These are phyloP conservation scores for Drosophila conformis DNA, from an alignment of 2,888 invertebrate species.

Conservation along the genomic window DNA sequence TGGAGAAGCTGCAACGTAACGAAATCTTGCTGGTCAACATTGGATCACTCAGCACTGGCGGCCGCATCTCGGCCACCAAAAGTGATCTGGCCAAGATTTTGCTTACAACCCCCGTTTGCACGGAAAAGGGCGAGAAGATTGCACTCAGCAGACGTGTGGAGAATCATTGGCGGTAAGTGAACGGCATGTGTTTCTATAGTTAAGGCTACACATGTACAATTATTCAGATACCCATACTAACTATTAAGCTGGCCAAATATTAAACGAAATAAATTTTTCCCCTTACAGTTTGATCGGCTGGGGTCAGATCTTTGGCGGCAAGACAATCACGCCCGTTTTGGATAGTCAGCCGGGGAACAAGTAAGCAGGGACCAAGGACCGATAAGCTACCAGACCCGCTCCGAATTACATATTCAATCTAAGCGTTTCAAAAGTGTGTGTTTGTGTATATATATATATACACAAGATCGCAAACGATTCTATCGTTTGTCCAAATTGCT, in stretches of 20 bases:
- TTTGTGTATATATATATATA: conserved; percentile 32
- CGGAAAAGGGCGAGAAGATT: conserved; percentile 99
- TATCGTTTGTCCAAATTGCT: conserved; percentile 38
- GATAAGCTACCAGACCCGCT: conserved; percentile 39
- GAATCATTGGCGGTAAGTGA: conserved; percentile 97
- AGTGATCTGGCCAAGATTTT: conserved; percentile 99
- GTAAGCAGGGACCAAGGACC: conserved; percentile 39
- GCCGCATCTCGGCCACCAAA: conserved; percentile 96
- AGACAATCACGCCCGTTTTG: conserved; percentile 93
- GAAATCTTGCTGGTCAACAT: conserved; percentile 99
- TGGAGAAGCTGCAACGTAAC: conserved; percentile 94
- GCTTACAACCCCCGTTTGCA: conserved; percentile 98
- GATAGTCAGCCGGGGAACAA: conserved; percentile 73
- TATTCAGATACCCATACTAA: neutral
- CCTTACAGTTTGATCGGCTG: conserved; percentile 96
- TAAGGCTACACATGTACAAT: no score
- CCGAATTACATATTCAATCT: conserved; percentile 46
- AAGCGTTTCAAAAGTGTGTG: conserved; percentile 48
- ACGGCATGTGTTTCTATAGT: neutral
- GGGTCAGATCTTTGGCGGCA: conserved; percentile 99
- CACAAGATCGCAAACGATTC: conserved; percentile 22
- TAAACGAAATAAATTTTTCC: neutral
- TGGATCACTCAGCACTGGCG: conserved; percentile 99
- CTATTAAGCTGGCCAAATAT: neutral
- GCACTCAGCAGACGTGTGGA: conserved; percentile 99